Conservation (phyloP, 2,113 vertebrate species). For the Zingel zingel region DNA sequence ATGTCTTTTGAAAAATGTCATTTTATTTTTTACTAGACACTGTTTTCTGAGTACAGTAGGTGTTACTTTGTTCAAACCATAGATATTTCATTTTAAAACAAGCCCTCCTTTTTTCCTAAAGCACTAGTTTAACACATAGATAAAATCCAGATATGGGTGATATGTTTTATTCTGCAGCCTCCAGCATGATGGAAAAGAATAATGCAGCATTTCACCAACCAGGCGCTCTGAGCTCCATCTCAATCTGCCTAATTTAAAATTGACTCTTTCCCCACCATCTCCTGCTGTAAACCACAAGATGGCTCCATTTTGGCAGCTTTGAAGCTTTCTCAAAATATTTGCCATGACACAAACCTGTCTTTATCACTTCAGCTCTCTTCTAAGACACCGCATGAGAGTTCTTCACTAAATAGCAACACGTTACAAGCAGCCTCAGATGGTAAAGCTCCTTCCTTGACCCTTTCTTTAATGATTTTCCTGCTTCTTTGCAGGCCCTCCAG, state of each 20-base stretch:
- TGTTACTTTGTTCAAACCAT: conserved; percentile 7
- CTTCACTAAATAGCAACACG: not conserved
- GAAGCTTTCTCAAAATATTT: not conserved
- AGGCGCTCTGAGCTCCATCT: conserved; percentile 21
- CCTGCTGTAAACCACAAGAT: conserved; percentile 59
- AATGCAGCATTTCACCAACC: conserved; percentile 32
- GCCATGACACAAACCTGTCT: conserved; percentile 31
- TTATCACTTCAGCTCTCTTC: not conserved
- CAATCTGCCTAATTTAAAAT: conserved; percentile 43
- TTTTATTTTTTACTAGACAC: no score
- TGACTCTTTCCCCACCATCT: conserved; percentile 6
- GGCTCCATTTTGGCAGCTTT: conserved; percentile 51
- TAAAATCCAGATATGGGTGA: conserved; percentile 26
- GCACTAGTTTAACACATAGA: conserved; percentile 21
- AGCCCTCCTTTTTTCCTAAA: not conserved
- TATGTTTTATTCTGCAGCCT: conserved; percentile 38
- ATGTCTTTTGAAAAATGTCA: no score
- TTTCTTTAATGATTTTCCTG: conserved; percentile 34
- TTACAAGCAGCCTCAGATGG: conserved; percentile 27
- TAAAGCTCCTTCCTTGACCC: conserved; percentile 26
- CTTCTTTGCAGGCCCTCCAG: conserved; percentile 13
- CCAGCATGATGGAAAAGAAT: conserved; percentile 29
- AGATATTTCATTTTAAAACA: not conserved
- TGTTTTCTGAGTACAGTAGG: not conserved
- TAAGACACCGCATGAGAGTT: not conserved